Percentiles rank a stretch among this genome's conserved stretches.
phyloP scores from a whole-genome alignment of 2,113 vertebrate species.

The Coptodon rendalli region DNA sequence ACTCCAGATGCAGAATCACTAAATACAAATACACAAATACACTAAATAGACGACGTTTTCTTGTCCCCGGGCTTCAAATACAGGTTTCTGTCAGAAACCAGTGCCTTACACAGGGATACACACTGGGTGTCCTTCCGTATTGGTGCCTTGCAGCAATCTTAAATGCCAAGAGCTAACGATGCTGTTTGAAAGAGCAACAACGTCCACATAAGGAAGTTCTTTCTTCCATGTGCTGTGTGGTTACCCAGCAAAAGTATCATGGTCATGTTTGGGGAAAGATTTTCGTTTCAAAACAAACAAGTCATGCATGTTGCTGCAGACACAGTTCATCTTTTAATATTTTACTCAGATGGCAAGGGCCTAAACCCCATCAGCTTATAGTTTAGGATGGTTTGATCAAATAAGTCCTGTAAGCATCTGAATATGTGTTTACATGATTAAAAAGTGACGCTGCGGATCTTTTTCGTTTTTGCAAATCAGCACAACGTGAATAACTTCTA shows the following conservation, averaged over 20 bases:
- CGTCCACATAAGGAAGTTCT: not conserved
- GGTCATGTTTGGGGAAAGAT: not conserved
- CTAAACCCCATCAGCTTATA: not conserved
- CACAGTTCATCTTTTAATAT: not conserved
- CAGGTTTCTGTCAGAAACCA: not conserved
- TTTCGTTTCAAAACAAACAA: not conserved
- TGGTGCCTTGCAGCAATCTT: not conserved
- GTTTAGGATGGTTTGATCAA: not conserved
- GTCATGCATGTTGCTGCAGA: not conserved
- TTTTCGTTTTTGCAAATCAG: not conserved
- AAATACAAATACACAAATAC: not conserved
- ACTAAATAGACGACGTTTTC: not conserved
- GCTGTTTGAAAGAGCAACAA: not conserved
- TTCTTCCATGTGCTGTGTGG: not conserved
- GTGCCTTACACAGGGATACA: not conserved
- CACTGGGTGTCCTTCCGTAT: not conserved
- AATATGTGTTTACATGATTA: not conserved
- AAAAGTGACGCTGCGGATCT: not conserved
- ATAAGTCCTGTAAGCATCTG: not conserved
- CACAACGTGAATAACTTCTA: not conserved
- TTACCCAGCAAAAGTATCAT: not conserved
- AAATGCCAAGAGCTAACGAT: not conserved
- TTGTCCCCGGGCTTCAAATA: not conserved
- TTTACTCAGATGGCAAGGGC: not conserved
- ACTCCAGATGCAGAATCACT: not conserved